Base-by-base conservation (phyloP, 2,888 invertebrate genomes). In the Stenoptilia bipunctidactyla region DNA sequence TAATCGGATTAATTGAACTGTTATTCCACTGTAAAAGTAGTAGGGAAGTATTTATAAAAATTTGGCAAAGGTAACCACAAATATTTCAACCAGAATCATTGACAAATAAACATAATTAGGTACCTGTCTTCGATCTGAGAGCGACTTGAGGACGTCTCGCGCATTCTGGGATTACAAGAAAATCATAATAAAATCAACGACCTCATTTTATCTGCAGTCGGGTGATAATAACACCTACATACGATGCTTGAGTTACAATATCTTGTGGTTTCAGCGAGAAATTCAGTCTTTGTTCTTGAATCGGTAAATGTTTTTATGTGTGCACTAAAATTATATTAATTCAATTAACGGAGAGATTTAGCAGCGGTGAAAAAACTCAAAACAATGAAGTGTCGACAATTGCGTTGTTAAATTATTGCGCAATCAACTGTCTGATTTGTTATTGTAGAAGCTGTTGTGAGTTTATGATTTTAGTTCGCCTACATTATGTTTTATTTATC, bases 281-380 rank as follows among this genome's bases (percentile, higher is more conserved):
- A 66, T 68, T 70, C 65, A 56, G 70, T 73, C 74, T 75, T 76
- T 79, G 75, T 80, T 75, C 71, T 68, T 65, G 55, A 58, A 55
- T 55, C 61, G 50, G 52, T 56, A 71, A 72, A 71, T 67, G 71
- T 66, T 65, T 73, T 79, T 75, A 72, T 62, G 72, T 57, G 67
- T 61, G 73, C 72, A 66, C 69, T 68, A 68, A 79, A 66, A 66
- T 57, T 70, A 71, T 73, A 76, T 74, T 69, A 77, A 72, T 69
- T 73, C 73, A 77, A 77, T 79, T 76, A 79, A 77, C 62, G 59
- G 55, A 55, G 64, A 72, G 71, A 77, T 79, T 76, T 77, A 79
- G 63, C 52, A 51, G 56, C 65, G 63, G 59, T 58, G 63, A 67
- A 77, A 79, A 79, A 74, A 72, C 63, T 68, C 66, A 71, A 73